phyloP scores from a whole-genome alignment of 2,797 vertebrate genomes.

The Semaprochilodus insignis region DNA sequence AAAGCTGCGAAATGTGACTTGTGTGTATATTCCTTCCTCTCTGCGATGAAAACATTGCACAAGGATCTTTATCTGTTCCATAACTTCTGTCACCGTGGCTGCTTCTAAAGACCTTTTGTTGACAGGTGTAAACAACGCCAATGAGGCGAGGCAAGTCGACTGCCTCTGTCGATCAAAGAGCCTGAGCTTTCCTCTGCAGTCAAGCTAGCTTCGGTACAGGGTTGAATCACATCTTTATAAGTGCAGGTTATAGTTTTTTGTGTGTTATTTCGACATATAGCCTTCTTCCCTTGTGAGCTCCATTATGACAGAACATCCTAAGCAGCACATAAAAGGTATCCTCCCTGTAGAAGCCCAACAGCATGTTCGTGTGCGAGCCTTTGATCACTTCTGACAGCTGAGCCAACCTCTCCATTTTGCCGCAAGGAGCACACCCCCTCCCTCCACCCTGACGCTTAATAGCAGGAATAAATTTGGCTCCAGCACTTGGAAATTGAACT shows the following conservation, averaged over 20 bases:
- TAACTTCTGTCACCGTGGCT: constrained; percentile 10
- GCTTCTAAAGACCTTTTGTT: constrained; percentile 36
- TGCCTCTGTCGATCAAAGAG: constrained; percentile 46
- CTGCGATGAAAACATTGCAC: constrained; percentile 22
- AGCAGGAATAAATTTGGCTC: constrained; percentile 58
- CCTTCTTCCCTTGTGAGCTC: constrained; percentile 26
- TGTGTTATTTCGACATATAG: constrained; percentile 25
- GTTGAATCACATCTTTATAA: constrained; percentile 24
- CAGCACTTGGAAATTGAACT: constrained; percentile 48
- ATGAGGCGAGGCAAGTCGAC: constrained; percentile 35
- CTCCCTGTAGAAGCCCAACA: constrained; percentile 56
- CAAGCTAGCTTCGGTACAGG: constrained; percentile 18
- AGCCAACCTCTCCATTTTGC: constrained; percentile 62
- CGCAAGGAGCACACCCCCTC: constrained; percentile 47
- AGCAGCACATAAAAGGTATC: constrained; percentile 58
- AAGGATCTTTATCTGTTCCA: constrained; percentile 27
- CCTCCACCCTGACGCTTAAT: constrained; percentile 51
- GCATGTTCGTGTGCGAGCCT: constrained; percentile 53
- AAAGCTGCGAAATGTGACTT: constrained; percentile 31
- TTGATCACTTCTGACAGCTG: constrained; percentile 65
- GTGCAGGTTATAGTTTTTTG: constrained; percentile 36
- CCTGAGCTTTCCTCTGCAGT: constrained; percentile 26
- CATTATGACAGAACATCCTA: constrained; percentile 56
- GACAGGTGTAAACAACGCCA: constrained; percentile 52
- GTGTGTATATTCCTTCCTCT: constrained; percentile 24